Evolutionary conservation across 2,888 invertebrate genomes (phyloP).

Genomic region (Cataglyphis cursor): DNA sequence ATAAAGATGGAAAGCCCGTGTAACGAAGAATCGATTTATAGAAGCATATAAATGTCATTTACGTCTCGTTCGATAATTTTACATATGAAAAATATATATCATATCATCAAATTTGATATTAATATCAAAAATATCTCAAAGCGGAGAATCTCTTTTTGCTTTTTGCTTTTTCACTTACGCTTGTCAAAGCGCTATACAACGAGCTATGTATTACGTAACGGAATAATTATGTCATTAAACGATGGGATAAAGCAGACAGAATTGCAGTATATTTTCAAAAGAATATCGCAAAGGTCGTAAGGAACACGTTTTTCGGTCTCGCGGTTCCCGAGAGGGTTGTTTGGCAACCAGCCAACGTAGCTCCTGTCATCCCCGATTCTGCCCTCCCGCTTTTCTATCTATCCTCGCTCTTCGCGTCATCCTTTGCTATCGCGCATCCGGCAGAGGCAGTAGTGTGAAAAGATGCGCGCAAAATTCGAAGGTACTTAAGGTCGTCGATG

Average conservation of each 20-base stretch:
- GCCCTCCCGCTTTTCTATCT: slow-evolving; percentile 42
- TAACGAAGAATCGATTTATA: neutral
- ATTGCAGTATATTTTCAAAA: slow-evolving; percentile 56
- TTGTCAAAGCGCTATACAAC: neutral
- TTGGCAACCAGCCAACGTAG: slow-evolving; percentile 72
- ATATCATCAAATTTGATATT: neutral
- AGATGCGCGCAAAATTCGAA: slow-evolving; percentile 73
- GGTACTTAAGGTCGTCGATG: slow-evolving; percentile 82
- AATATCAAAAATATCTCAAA: neutral
- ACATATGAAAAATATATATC: neutral
- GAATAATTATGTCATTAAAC: slow-evolving; percentile 35
- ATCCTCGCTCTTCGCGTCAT: slow-evolving; percentile 38
- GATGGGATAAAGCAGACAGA: slow-evolving; percentile 22
- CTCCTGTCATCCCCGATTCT: slow-evolving; percentile 62
- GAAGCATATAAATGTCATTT: neutral
- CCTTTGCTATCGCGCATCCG: slow-evolving; percentile 34
- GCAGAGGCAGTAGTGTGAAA: slow-evolving; percentile 42
- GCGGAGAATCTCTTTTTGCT: neutral
- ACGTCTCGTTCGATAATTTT: neutral
- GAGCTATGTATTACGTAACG: neutral
- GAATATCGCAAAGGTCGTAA: slow-evolving; percentile 66
- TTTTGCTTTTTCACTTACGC: neutral
- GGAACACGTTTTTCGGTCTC: slow-evolving; percentile 66
- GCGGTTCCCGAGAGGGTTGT: slow-evolving; percentile 66
- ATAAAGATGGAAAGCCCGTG: neutral